Percentiles rank a stretch among this genome's conserved stretches.
phyloP scores from a whole-genome alignment of 1,140 invertebrate species.

The Acyrthosiphon pisum region DNA sequence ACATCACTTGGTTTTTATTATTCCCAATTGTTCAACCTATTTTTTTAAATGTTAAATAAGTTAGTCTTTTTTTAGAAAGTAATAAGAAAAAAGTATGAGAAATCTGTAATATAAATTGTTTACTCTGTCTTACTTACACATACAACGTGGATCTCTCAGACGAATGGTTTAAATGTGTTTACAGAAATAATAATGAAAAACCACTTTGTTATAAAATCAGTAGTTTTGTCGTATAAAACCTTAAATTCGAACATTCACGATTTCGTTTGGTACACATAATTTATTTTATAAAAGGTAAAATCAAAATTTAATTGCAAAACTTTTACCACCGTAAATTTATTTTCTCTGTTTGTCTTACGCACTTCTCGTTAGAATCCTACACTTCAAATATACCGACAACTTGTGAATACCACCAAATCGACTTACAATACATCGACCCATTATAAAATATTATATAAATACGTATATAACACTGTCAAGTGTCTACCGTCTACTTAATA shows the following conservation, averaged over 20 bases:
- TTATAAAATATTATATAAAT: background rate
- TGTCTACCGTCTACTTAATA: background rate
- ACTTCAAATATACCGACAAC: background rate
- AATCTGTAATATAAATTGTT: background rate
- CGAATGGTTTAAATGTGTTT: background rate
- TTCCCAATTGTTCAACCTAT: background rate
- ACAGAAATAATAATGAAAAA: background rate
- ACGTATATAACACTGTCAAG: background rate
- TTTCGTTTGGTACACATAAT: background rate
- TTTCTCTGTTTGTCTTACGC: background rate
- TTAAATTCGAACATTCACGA: background rate
- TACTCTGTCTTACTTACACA: background rate
- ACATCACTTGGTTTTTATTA: background rate
- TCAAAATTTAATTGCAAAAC: conserved; percentile 24
- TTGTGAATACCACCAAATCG: background rate
- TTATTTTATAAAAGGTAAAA: background rate
- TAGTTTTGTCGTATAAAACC: background rate
- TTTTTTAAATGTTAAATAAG: background rate
- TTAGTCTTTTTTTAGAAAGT: background rate
- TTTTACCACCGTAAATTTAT: background rate
- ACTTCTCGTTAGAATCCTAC: background rate
- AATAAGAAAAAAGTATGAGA: background rate
- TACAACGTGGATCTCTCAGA: background rate
- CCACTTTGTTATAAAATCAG: background rate
- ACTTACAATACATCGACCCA: background rate